Evolutionary conservation across 1,140 invertebrate species (phyloP).

Genomic region (Tetramorium parvispinum): DNA sequence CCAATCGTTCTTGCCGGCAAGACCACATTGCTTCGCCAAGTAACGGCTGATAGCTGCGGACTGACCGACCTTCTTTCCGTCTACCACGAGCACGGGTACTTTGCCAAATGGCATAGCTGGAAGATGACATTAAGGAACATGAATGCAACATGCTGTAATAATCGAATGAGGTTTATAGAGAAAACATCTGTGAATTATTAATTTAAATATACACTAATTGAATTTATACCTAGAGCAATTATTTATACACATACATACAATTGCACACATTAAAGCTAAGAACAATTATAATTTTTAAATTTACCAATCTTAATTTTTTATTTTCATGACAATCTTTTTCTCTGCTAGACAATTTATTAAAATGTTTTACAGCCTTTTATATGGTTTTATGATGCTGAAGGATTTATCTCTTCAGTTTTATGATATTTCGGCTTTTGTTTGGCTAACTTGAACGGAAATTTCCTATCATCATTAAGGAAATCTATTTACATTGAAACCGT

Average conservation of each 20-base stretch:
- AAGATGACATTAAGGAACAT: slow-evolving; percentile 12
- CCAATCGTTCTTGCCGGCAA: slow-evolving; percentile 89
- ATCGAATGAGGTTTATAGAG: too few relatives aligned
- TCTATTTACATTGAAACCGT: neutral
- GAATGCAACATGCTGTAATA: neutral
- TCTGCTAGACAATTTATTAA: neutral
- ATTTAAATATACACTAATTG: neutral
- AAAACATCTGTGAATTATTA: neutral
- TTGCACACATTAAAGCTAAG: neutral
- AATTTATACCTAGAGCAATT: neutral
- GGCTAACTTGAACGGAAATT: neutral
- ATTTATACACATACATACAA: neutral
- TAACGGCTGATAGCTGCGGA: slow-evolving; percentile 90
- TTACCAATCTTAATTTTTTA: neutral
- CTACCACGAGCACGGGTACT: slow-evolving; percentile 90
- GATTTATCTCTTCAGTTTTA: neutral
- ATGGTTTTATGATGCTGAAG: neutral
- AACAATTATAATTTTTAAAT: neutral
- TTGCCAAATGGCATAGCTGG: slow-evolving; percentile 91
- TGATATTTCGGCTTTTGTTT: neutral
- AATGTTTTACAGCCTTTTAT: neutral
- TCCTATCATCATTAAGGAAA: too few relatives aligned
- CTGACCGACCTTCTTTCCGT: slow-evolving; percentile 90
- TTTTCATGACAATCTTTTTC: neutral
- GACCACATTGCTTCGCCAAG: slow-evolving; percentile 88